Evolutionary conservation across 2,113 vertebrate species (phyloP), one percentile per base, ranked within the genome.

Genomic region (Carettochelys insculpta): DNA sequence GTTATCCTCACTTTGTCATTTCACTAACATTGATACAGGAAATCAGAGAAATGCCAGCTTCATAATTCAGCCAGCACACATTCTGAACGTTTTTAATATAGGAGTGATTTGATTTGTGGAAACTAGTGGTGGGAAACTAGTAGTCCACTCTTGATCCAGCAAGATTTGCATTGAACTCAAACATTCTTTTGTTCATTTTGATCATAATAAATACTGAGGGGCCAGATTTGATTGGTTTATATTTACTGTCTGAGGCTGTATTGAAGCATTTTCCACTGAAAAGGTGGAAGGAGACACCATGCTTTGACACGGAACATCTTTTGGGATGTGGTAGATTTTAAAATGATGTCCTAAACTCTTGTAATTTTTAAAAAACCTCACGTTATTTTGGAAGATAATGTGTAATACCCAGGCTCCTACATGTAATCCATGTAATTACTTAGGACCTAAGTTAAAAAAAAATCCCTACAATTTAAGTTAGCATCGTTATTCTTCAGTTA

Each of bases 41-140:
- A n/a, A 80, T 27, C 29, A 80, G 61, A 90, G n/a, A 92, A 94
- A 80, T 76, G 29, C 68, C 88, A 84, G 5, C 24, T 85, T 47
- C 1, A 1, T 77, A n/a, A 85, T 85, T 94, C 61, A 53, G 52
- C 52, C 52, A 53, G 22, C 10, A 53, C 22, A 22, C 22, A 53
- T 53, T 53, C 22, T 53, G 52, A 53, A 53, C 24, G 38, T 68
- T 17, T 83, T 77, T 51, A 73, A 29, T 52, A 7, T 7, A 11
- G 45, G 5, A 86, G 51, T 5, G 31, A 58, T 20, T 83, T 54
- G 19, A 80, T 82, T 87, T 84, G 85, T 19, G 27, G 45, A 78
- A 87, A 83, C 12, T 68, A 34, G 11, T n/a, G 45, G n/a, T 58
- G 38, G 75, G 34, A 80, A 80, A 11, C 61, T 4, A 61, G n/a